Evolutionary conservation across 2,797 vertebrate species (phyloP), one percentile per base, ranked within the genome.

Genomic region (Heterohyrax brucei): DNA sequence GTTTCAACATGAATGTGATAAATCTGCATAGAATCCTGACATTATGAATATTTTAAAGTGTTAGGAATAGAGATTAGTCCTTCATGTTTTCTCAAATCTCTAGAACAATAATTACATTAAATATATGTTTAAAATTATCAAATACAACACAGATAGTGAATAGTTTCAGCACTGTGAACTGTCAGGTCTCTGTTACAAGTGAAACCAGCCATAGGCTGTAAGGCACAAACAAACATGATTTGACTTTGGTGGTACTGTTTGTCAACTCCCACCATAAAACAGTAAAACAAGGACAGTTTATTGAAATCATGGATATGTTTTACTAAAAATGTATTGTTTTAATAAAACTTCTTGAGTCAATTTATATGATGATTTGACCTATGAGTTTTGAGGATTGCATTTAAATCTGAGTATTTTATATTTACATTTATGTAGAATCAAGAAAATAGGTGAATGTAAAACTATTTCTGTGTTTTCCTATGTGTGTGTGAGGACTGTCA

Each of bases 241-340:
- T 62, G 22, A 13, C 44, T 26, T 39, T 5, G 18, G 22, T 4
- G 8, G 50, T 12, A n/a, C 19, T 14, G 50, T n/a, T 59, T 30
- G 22, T 3, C 80, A 64, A 86, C n/a, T 78, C 39, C 26, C 33
- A 21, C 33, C 87, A 56, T 4, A 95, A 81, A 77, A 78, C 84
- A 95, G 44, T 88, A 94, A 92, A 87, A 89, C 78, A 91, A 18
- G 24, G 72, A 5, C 44, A 92, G 62, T 64, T 87, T 95, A 24
- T 87, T 76, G 46, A 1, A 80, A 95, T 96, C 96, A 4, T 22
- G 62, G 86, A 87, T 64, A 76, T 73, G 73, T 59, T 86, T 91
- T 89, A 81, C 79, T 66, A 93, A 72, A 18, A 91, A 94, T 3
- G 81, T 48, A 91, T n/a, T 16, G 33, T 1, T 33, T 81, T 8